Evolutionary conservation across 2,797 vertebrate genomes (phyloP), one percentile per base, ranked within the genome.

Genomic region (Manis crassicaudata): DNA sequence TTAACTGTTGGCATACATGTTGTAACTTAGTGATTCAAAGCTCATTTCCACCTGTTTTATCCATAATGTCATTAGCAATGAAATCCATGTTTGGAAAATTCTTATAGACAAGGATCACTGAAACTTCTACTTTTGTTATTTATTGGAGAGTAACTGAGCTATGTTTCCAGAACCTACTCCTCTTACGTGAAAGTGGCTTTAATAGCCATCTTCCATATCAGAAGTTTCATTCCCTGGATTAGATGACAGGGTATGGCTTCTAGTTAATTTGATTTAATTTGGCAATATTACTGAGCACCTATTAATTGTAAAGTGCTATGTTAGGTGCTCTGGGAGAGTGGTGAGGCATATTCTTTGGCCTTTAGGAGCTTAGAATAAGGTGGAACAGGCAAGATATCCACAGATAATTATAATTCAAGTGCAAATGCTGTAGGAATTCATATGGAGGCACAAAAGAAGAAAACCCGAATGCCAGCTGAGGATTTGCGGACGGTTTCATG

Each of bases 1-100:
- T 97, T 97, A 95, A 95, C 97, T 97, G 96, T 97, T 97, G 96
- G 58, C 92, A 76, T 96, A 96, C 92, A 91, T 88, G 92, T 97
- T 98, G 90, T 97, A 97, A 98, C 88, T 93, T 97, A 97, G 98
- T 95, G 92, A 87, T 94, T 96, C 96, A 96, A 98, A 98, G 96
- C 97, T 97, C 96, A 96, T 98, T 97, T 97, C 94, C 90, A 96
- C 98, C 97, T 86, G 56, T 88, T 97, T 97, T 92, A 88, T 56
- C 81, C 60, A 62, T 56, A 97, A 96, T 92, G 94, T 96, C 50
- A 91, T 79, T 94, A 95, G 46, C 37, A 95, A 93, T 98, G 94
- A 97, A 96, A 94, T 96, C 81, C 93, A 86, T 94, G 79, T 98
- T 97, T 95, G 96, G 96, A 94, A 92, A 96, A 75, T 90, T 97